Evolutionary conservation across 2,113 vertebrate genomes (phyloP).

Genomic region (Osmerus mordax): DNA sequence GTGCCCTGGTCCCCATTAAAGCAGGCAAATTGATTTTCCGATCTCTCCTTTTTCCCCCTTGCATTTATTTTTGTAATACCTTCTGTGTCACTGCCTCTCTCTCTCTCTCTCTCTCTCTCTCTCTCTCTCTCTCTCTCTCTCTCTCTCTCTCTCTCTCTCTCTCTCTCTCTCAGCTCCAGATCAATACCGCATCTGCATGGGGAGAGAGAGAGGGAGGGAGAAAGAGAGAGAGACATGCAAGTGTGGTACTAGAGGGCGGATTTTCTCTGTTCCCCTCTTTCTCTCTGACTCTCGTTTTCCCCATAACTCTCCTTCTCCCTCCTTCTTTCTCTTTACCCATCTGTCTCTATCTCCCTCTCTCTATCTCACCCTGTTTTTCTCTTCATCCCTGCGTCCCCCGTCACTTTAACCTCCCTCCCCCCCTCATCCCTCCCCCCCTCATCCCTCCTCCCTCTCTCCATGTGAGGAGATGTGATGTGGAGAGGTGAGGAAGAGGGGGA

Average conservation of each 20-base stretch:
- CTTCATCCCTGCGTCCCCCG: background rate
- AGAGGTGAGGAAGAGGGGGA: constrained; percentile 42
- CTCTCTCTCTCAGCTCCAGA: constrained; percentile 45
- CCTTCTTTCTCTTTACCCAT: too few species aligned
- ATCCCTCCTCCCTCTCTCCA: background rate
- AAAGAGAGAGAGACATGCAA: background rate
- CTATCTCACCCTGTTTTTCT: background rate
- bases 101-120: too few species aligned
- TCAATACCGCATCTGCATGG: constrained; percentile 57
- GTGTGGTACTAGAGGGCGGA: too few species aligned
- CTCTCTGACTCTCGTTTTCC: too few species aligned
- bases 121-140: too few species aligned
- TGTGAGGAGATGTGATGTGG: constrained; percentile 48
- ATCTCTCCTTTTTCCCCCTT: constrained; percentile 11
- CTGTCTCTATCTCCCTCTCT: background rate
- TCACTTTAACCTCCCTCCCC: constrained; percentile 10
- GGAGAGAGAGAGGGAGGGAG: constrained; percentile 52
- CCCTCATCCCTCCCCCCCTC: background rate
- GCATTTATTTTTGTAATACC: constrained; percentile 62
- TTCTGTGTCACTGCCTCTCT: constrained; percentile 26
- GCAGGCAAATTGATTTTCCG: constrained; percentile 53
- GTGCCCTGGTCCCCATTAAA: constrained; percentile 47
- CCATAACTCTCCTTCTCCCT: too few species aligned
- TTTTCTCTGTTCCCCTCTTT: too few species aligned
- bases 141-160: too few species aligned